phyloP scores from a whole-genome alignment of 2,113 vertebrate genomes.

The Oxygymnocypris stewartii region DNA sequence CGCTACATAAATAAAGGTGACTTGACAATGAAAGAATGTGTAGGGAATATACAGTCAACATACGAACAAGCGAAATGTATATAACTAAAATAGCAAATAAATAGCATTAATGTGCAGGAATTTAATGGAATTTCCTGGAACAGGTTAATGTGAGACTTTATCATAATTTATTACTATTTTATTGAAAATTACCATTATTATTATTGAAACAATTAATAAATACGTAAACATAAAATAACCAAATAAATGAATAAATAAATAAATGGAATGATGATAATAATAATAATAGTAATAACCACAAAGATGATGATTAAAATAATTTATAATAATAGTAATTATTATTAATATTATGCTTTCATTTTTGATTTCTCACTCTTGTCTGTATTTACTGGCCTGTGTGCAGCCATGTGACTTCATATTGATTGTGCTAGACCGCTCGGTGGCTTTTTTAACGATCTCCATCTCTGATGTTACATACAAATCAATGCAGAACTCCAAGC shows the following conservation, averaged over 20 bases:
- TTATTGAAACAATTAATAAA: not conserved
- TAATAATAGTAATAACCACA: no score
- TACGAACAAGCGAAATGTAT: not conserved
- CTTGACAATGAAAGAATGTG: no score
- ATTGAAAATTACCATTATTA: not conserved
- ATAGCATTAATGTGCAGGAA: not conserved
- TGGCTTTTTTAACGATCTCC: slow-evolving; percentile 30
- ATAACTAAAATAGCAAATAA: not conserved
- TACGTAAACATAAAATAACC: not conserved
- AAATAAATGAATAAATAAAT: no score
- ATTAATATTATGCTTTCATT: not conserved
- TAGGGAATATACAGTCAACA: no score
- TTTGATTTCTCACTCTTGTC: slow-evolving; percentile 14
- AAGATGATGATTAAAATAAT: no score
- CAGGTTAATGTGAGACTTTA: not conserved
- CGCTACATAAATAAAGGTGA: no score
- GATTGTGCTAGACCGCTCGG: slow-evolving; percentile 21
- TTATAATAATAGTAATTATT: no score
- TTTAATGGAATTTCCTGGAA: not conserved
- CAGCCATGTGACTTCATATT: slow-evolving; percentile 27
- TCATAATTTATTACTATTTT: not conserved
- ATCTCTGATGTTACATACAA: slow-evolving; percentile 22
- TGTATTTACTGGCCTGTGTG: not conserved
- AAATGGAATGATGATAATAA: no score
- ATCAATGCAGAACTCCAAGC: slow-evolving; percentile 1